Evolutionary conservation across 2,888 invertebrate genomes (phyloP), one percentile per base, ranked within the genome.

Genomic region (Sminthurides aquaticus): DNA sequence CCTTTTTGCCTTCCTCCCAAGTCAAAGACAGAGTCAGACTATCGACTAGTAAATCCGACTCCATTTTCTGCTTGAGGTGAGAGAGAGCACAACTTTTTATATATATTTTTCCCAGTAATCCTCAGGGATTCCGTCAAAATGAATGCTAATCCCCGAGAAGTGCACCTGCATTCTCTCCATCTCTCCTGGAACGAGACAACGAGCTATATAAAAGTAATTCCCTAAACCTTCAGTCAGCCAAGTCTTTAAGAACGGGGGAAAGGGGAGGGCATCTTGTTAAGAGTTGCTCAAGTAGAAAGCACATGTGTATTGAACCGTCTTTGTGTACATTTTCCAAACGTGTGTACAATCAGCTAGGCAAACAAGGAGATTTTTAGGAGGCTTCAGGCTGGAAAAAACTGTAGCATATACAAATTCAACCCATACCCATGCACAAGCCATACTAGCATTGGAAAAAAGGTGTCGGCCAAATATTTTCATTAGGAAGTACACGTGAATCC

Each of bases 401-500:
- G n/a, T n/a, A n/a, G n/a, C n/a, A n/a, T n/a, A n/a, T n/a, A n/a
- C n/a, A n/a, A n/a, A n/a, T n/a, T n/a, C n/a, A n/a, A n/a, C n/a
- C n/a, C n/a, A n/a, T n/a, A n/a, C n/a, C n/a, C n/a, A n/a, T n/a
- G n/a, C n/a, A n/a, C n/a, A 34, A 34, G 43, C 43, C 43, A 34
- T n/a, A 34, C 43, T 5, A 34, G 43, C 8, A 15, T 11, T 15
- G 22, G 5, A 52, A 18, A 52, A 22, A 20, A 52, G 22, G 52
- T 52, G 52, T 52, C 52, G 52, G 20, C 11, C 52, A 52, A 52
- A 52, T 52, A 52, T 52, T 52, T 52, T 52, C 52, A 15, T 52
- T 52, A 34, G 43, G 43, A 34, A 11, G 43, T 34, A 11, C 43
- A 34, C 43, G 5, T 15, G 8, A 15, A 34, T 34, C 8, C 43